Evolutionary conservation across 2,797 vertebrate species (phyloP), one percentile per base, ranked within the genome.

Genomic region (Somateria mollissima): DNA sequence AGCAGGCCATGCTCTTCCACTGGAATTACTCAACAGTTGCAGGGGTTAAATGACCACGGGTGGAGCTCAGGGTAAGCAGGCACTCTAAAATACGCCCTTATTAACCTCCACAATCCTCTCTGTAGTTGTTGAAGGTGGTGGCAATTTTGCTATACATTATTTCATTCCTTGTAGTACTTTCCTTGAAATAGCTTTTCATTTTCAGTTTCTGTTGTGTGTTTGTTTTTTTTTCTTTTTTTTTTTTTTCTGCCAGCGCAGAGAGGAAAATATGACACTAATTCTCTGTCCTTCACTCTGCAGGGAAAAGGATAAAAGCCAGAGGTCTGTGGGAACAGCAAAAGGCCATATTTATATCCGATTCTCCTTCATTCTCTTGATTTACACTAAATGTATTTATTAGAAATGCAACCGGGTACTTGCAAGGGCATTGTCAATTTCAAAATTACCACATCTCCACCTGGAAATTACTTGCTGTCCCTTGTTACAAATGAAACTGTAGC

Each of bases 391-490:
- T 54, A 76, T 92, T 66, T 75, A 51, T 94, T 61, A 74, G 78
- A 91, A 88, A 67, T 72, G 58, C 43, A 86, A 67, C 3, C 13
- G 20, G 75, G 43, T 45, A 81, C 45, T 90, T 47, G 1, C 77
- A 82, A 74, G 56, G 80, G 41, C 71, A 47, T 28, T 51, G 45
- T 62, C 80, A 84, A 56, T 92, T 94, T 87, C 41, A 80, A 96
- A 94, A 90, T 87, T 83, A 64, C 57, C 2, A 1, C 3, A 0
- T 87, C 57, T 89, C 70, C 88, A 43, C 49, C 53, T 88, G 64
- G 67, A 74, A 87, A 82, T 69, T 78, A 45, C 74, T 90, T 87
- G 36, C 62, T 66, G 60, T 79, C 91, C 53, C 80, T 82, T 74
- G 75, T 36, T 75, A 76, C 85, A 90, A 90, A 91, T 89, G 90